Conservation (phyloP, 2,113 vertebrate species). For the Varanus salvator region DNA sequence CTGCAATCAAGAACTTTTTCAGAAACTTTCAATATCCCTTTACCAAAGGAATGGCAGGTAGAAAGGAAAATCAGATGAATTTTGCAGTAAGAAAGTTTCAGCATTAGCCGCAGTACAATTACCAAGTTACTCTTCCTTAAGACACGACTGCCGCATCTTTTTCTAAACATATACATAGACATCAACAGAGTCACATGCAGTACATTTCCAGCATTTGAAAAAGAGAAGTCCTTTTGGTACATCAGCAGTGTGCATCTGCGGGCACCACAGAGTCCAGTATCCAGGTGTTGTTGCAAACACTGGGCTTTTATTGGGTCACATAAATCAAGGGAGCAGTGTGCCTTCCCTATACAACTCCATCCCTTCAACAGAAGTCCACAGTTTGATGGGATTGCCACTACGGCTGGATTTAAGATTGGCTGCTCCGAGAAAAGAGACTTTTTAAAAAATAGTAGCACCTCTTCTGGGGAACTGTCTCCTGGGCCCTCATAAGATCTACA, state of each 20-base stretch:
- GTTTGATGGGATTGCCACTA: background rate
- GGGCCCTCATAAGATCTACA: background rate
- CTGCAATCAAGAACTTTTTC: slow-evolving; percentile 64
- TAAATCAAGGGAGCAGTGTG: background rate
- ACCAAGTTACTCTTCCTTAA: background rate
- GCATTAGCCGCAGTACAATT: background rate
- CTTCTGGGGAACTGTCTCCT: background rate
- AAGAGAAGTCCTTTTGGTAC: background rate
- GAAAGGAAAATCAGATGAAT: background rate
- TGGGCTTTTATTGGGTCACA: background rate
- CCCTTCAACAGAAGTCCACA: background rate
- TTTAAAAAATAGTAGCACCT: background rate
- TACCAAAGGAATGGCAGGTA: slow-evolving; percentile 39
- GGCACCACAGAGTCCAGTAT: background rate
- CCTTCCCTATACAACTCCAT: background rate
- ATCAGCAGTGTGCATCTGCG: background rate
- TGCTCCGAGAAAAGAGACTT: background rate
- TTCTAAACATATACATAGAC: background rate
- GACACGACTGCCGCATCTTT: background rate
- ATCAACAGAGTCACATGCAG: background rate
- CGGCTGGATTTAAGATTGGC: background rate
- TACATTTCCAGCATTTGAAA: background rate
- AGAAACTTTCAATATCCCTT: slow-evolving; percentile 42
- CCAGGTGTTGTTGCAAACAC: background rate
- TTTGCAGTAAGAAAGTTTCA: background rate